Base-by-base conservation (phyloP, 2,797 vertebrate genomes). In the Helarctos malayanus region DNA sequence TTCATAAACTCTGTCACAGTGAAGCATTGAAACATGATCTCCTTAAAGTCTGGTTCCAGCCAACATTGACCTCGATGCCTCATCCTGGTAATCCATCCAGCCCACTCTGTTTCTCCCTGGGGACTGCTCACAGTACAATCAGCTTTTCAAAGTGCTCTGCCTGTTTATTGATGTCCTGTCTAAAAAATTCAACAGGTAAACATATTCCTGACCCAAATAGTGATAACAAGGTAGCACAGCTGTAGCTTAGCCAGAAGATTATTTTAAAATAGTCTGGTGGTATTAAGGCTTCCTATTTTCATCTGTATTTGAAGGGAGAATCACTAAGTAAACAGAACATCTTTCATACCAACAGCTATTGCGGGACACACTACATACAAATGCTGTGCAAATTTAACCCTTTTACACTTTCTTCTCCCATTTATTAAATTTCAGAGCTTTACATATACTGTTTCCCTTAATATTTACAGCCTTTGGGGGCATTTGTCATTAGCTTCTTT, bases 181-280 rank as follows among this genome's bases (percentile, higher is more conserved):
- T 69, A 91, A 85, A 78, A 87, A 87, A 79, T 75, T 57, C 78
- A 95, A 95, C 73, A 91, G 95, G 78, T 89, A 86, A 81, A 95
- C 68, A 92, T 63, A 49, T 81, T 68, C 23, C 68, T 89, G 82
- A 57, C 59, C 35, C 65, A 78, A 54, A 45, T 21, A 61, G 35
- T 0, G 65, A 78, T 96, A 97, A 93, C 47, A 97, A 94, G 85
- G 23, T n/a, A 49, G 47, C 63, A 19, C 23, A 86, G 45, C 4
- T 76, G 18, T 59, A n/a, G 29, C 18, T 94, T 54, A 80, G 49
- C 54, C 47, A 89, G 61, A 41, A 68, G 68, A 76, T 84, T 83
- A 73, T 86, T 91, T 97, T 80, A 75, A 96, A 89, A 94, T 35
- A 76, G 71, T 45, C 35, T 63, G 29, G 52, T 65, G 7, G 25